These are phyloP conservation scores for Hippocampus abdominalis DNA, from an alignment of 2,113 vertebrate genomes.

Conservation along the genomic window DNA sequence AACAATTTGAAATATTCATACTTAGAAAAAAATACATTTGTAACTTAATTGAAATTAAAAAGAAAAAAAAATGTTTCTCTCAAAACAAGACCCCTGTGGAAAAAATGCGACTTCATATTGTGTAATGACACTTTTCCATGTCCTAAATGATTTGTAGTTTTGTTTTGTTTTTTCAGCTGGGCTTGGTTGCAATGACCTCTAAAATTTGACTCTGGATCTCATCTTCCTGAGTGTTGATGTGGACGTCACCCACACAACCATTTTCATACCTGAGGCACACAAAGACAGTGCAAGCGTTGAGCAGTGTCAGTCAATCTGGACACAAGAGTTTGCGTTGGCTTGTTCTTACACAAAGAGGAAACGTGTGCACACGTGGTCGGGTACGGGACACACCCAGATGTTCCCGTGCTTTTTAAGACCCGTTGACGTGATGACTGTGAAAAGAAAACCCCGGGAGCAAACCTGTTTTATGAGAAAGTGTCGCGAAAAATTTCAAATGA, in stretches of 20 bases:
- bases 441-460: not conserved
- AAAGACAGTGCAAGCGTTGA: conserved; percentile 1
- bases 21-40: not conserved
- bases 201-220: conserved; percentile 91
- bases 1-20: too few species aligned
- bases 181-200: conserved; percentile 84
- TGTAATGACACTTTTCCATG: too few species aligned
- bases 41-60: too few species aligned
- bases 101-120: too few species aligned
- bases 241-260: conserved; percentile 90
- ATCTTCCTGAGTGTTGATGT: conserved; percentile 93
- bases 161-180: conserved; percentile 39
- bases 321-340: not conserved
- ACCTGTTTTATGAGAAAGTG: not conserved
- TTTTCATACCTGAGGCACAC: conserved; percentile 85
- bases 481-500: not conserved
- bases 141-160: not conserved
- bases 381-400: conserved; percentile 93
- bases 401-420: conserved; percentile 93
- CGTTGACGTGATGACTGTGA: conserved; percentile 91
- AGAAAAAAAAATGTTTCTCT: not conserved
- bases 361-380: conserved; percentile 93
- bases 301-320: not conserved
- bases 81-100: not conserved
- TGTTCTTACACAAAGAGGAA: conserved; percentile 96